A percentile compares a stretch with the other conserved stretches of the same genome.
Evolutionary conservation across 2,113 vertebrate species (phyloP).

Genomic region (Zapornia atra): DNA sequence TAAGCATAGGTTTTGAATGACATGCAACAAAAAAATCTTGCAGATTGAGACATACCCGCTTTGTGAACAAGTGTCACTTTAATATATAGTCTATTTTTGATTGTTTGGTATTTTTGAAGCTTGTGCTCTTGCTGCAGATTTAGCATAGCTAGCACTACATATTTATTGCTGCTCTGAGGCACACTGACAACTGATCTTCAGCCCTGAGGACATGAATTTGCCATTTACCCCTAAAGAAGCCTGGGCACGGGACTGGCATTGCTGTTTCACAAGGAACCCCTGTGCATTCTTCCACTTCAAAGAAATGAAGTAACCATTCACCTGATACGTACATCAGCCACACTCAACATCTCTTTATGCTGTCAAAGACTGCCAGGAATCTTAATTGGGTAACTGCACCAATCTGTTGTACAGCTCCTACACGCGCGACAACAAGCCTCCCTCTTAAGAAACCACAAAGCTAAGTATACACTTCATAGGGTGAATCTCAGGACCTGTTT

Average conservation of each 20-base stretch:
- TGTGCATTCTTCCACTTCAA: neutral
- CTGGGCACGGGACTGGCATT: neutral
- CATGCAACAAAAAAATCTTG: neutral
- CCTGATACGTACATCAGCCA: neutral
- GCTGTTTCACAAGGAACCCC: neutral
- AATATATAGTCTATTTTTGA: neutral
- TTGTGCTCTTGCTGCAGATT: neutral
- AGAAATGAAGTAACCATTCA: neutral
- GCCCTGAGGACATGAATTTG: neutral
- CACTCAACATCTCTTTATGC: neutral
- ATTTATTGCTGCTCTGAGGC: neutral
- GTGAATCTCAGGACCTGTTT: neutral
- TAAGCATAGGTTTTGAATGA: neutral
- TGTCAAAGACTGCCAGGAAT: neutral
- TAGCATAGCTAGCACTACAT: neutral
- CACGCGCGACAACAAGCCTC: constrained; percentile 3
- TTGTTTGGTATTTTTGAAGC: neutral
- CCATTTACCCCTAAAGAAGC: neutral
- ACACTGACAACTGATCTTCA: neutral
- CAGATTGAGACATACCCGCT: neutral
- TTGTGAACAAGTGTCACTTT: neutral
- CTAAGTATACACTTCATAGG: neutral
- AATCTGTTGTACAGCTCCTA: constrained; percentile 47
- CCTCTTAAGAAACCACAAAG: neutral
- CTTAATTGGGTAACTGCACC: neutral